Base-by-base conservation (phyloP, 2,113 vertebrate genomes). In the Myrmecobius fasciatus region DNA sequence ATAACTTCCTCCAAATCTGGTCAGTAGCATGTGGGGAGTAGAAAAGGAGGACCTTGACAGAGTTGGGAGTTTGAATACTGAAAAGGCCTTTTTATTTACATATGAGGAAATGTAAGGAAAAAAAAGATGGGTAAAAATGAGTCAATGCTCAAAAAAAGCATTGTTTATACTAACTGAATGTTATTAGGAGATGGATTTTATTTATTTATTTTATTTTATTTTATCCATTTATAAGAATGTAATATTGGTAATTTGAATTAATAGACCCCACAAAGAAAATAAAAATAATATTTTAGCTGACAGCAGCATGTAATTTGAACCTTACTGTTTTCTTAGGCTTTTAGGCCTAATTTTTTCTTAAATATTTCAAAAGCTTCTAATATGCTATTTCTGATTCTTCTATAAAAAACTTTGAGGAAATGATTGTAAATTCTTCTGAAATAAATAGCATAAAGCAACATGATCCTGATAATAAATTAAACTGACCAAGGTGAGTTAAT, bases 201-300 rank as follows among this genome's bases (percentile, higher is more conserved):
- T n/a, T n/a, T n/a, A n/a, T n/a, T n/a, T n/a, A n/a, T n/a, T n/a
- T n/a, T n/a, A n/a, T n/a, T n/a, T n/a, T n/a, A n/a, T n/a, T n/a
- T n/a, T n/a, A n/a, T n/a, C n/a, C n/a, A n/a, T n/a, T n/a, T n/a
- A 49, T n/a, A 83, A 53, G 52, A 3, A 0, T 0, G 0, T 3
- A 67, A 36, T 8, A 11, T 28, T 14, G 1, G 7, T 3, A 3
- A 25, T 89, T 7, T 88, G 60, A 51, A 51, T 25, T 43, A 25
- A 49, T 52, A 0, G 7, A 20, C 9, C 1, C 53, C 54, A 54
- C 36, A 91, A 36, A 75, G 60, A 75, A 91, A n/a, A 51, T 3
- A 17, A 0, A 2, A 1, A 53, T n/a, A 0, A 25, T 31, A 47
- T 31, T 31, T 14, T 10, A 10, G 36, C 0, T 28, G 25, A 0